Evolutionary conservation across 2,797 vertebrate species (phyloP).

Genomic region (Hippopotamyrus pictus): DNA sequence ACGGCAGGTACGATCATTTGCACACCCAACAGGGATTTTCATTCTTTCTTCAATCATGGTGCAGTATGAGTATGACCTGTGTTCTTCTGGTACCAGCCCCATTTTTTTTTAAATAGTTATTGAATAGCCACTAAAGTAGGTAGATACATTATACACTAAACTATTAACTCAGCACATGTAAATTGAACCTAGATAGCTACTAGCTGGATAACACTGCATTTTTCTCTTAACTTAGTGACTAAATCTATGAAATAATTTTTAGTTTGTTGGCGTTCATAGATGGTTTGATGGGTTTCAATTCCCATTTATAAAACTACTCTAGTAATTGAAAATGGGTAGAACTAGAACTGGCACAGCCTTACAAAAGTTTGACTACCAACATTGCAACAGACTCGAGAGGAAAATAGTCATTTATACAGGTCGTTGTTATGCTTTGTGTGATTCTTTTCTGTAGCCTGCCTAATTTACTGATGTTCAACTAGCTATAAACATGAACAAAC

Average conservation of each 20-base stretch:
- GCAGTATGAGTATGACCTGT: background rate
- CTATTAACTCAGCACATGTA: too few relatives aligned
- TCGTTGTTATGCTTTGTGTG: background rate
- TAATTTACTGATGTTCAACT: background rate
- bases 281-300: background rate
- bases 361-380: background rate
- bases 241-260: background rate
- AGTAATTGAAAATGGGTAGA: background rate
- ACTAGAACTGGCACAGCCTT: background rate
- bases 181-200: too few relatives aligned
- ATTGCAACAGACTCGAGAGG: background rate
- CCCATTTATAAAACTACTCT: background rate
- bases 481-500: background rate
- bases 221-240: background rate
- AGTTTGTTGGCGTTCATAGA: background rate
- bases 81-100: background rate
- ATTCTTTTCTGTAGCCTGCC: background rate
- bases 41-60: background rate
- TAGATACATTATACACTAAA: too few relatives aligned
- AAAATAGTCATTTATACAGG: background rate
- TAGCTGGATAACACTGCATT: background rate
- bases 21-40: background rate
- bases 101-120: background rate
- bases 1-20: conserved; percentile 48
- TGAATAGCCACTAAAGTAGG: background rate